A percentile compares a stretch with the other conserved stretches of the same genome.
These are phyloP conservation scores for Hystrix cristata DNA, from an alignment of 2,113 vertebrate genomes.

Conservation along the genomic window DNA sequence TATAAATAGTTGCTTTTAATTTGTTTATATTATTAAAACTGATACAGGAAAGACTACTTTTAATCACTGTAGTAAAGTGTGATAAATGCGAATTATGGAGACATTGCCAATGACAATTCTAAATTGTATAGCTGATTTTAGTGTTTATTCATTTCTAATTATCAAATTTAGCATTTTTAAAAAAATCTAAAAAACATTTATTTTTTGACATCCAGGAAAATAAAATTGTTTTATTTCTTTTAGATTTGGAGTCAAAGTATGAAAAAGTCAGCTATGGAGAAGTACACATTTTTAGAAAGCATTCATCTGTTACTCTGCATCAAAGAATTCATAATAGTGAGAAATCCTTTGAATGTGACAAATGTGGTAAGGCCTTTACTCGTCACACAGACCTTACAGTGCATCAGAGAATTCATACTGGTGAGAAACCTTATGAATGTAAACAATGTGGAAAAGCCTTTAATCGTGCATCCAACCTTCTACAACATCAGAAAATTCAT, in stretches of 20 bases:
- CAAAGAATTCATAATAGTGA: not conserved
- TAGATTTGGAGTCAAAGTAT: slow-evolving; percentile 3
- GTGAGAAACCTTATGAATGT: slow-evolving; percentile 50
- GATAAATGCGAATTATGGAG: slow-evolving; percentile 3
- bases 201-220: slow-evolving; percentile 1
- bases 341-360: not conserved
- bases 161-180: not conserved
- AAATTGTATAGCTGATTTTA: slow-evolving; percentile 3
- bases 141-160: not conserved
- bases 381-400: not conserved
- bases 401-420: slow-evolving; percentile 32
- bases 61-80: not conserved
- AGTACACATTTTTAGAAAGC: not conserved
- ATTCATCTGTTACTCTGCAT: not conserved
- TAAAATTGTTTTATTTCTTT: not conserved
- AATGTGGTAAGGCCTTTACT: slow-evolving; percentile 30
- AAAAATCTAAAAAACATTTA: not conserved
- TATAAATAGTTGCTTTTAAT: not conserved
- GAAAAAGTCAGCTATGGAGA: slow-evolving; percentile 19
- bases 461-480: slow-evolving; percentile 9
- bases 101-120: not conserved
- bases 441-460: slow-evolving; percentile 58
- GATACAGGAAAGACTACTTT: not conserved
- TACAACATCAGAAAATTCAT: slow-evolving; percentile 51
- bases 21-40: slow-evolving; percentile 14